Base-by-base conservation (phyloP, 2,888 invertebrate genomes). In the Syrphus vitripennis region DNA sequence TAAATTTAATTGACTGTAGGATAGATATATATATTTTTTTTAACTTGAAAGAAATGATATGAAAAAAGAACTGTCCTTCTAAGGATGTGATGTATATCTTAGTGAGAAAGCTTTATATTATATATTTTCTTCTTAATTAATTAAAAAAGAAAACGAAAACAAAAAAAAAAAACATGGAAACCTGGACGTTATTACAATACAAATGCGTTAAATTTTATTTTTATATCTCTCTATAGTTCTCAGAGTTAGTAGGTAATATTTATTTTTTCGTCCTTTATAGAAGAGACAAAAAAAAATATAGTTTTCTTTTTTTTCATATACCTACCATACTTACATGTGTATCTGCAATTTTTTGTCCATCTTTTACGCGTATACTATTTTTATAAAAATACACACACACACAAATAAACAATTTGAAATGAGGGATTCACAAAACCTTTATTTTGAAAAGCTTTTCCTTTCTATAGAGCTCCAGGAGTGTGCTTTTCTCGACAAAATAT, bases 211-310 rank as follows among this genome's bases (percentile, higher is more conserved):
- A 24, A 42, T 40, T 61, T 61, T 42, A 21, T 70, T 71, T 81
- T 21, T 79, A 70, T 69, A 69, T 63, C 74, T 78, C 69, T 74
- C 74, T 78, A 61, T 74, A 69, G 78, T 72, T 83, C 72, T 74
- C 61, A 69, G 78, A 69, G 79, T 83, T 79, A 74, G 69, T 59
- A 78, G 50, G 50, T 50, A n/a, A 50, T 53, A 72, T 78, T 69
- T 79, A 7, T 19, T 45, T 59, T 50, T 37, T 55, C 42, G 42
- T 63, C 63, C 42, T 29, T n/a, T n/a, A 31, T 45, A 45, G 0
- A 29, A 21, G 14, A 9, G 14, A 45, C 4, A 21, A 29, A 42
- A 42, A 63, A 48, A 34, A 34, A 50, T 40, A 16, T 21, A 31
- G n/a, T n/a, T 61, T 67, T 65, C 19, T 70, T 70, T 42, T 55